These are phyloP conservation scores for Eurypyga helias DNA, from an alignment of 2,113 vertebrate genomes.

Conservation along the genomic window DNA sequence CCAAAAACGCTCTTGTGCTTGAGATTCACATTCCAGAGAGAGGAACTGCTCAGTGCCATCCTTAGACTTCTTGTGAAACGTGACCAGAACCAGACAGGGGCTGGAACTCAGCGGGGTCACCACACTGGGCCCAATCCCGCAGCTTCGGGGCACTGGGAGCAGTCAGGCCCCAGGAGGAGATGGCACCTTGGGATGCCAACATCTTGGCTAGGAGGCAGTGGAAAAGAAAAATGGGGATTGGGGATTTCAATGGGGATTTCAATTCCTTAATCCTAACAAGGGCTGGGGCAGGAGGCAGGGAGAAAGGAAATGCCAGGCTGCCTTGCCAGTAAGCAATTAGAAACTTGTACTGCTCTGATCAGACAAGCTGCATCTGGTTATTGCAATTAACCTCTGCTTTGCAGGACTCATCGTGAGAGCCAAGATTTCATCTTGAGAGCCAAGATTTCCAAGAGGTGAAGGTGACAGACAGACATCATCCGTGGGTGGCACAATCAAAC, in stretches of 20 bases:
- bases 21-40: neutral
- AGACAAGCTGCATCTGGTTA: neutral
- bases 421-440: neutral
- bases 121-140: neutral
- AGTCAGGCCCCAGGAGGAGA: neutral
- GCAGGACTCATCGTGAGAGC: neutral
- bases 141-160: neutral
- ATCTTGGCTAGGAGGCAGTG: neutral
- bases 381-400: neutral
- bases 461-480: neutral
- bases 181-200: neutral
- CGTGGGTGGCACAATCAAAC: neutral
- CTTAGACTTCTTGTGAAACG: neutral
- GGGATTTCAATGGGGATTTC: neutral
- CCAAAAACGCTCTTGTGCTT: neutral
- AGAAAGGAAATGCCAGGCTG: neutral
- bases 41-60: neutral
- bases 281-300: neutral
- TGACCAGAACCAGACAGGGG: neutral
- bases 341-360: neutral
- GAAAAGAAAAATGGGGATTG: neutral
- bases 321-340: neutral
- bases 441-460: neutral
- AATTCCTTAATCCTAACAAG: neutral
- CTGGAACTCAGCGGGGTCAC: neutral